Base-by-base conservation (phyloP, 1,140 invertebrate species). In the Drosophila mojavensis region DNA sequence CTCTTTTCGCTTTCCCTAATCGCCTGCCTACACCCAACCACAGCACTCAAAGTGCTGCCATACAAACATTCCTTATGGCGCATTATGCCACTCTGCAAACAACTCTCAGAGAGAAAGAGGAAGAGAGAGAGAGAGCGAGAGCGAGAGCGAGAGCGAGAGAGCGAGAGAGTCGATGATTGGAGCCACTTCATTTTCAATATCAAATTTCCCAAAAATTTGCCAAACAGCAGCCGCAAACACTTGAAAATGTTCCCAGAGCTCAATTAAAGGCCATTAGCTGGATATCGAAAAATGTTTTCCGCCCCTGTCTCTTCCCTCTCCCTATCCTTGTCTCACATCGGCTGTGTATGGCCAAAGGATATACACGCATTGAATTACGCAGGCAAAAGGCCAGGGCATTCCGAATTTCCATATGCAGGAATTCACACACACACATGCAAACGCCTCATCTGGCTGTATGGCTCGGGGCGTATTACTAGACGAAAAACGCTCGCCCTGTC, bases 201-300 rank as follows among this genome's bases (percentile, higher is more conserved):
- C 84, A 68, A 80, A 84, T 89, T 81, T 89, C 84, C 62, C 61
- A 73, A 82, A 79, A 66, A 73, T 47, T 72, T 77, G 61, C 59
- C 67, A 71, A 65, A 65, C 61, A 88, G 65, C 84, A 90, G 84
- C 84, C 84, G 85, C 84, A 89, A 89, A 85, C 84, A 89, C 84
- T 89, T 90, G 81, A 90, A 78, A 69, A 78, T 71, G 72, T 89
- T 89, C 84, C 85, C 84, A 89, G 71, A 79, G 85, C 84, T 90
- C 84, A 89, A 90, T 89, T 89, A 89, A 89, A 85, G 68, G 78
- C 84, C 84, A 89, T 89, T 89, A 90, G 85, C 70, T 62, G 79
- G 65, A 69, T 69, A 68, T 60, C 6, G 62, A 64, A 62, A 67
- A 72, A 70, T 43, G 47, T 43, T 48, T 28, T 51, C 47, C 17